Evolutionary conservation across 2,888 invertebrate species (phyloP).

Genomic region (Cremastobaeus sp.): DNA sequence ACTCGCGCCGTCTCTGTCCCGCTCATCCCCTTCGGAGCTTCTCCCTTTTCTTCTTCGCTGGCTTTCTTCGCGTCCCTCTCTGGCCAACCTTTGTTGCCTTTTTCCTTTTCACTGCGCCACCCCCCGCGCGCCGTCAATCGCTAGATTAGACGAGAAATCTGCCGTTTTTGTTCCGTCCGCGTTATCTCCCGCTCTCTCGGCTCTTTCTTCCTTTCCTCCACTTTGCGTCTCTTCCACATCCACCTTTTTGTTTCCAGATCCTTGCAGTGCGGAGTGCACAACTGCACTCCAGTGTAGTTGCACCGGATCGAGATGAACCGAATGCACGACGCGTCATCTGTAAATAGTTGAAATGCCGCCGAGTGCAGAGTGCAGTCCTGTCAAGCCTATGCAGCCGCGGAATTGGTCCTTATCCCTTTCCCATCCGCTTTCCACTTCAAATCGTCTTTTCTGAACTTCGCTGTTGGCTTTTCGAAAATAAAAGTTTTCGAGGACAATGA

Average conservation of each 20-base stretch:
- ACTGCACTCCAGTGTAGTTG: not conserved
- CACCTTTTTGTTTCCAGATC: not conserved
- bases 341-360: constrained; percentile 5
- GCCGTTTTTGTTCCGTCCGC: constrained; percentile 4
- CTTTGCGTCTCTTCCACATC: not conserved
- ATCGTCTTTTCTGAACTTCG: no score
- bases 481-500: no score
- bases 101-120: constrained; percentile 12
- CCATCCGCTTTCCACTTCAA: no score
- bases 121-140: constrained; percentile 10
- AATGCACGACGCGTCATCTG: constrained; percentile 15
- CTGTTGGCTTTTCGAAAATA: no score
- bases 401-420: no score
- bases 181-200: not conserved
- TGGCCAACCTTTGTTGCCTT: constrained; percentile 13
- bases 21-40: not conserved
- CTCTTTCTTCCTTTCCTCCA: not conserved
- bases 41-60: constrained; percentile 8
- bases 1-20: constrained; percentile 1
- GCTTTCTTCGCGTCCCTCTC: not conserved
- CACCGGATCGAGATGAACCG: not conserved
- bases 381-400: no score
- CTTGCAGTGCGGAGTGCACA: no score
- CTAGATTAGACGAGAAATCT: constrained; percentile 19
- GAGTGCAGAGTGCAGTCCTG: constrained; percentile 17